Evolutionary conservation across 2,113 vertebrate genomes (phyloP).

Genomic region (Hippocampus comes): DNA sequence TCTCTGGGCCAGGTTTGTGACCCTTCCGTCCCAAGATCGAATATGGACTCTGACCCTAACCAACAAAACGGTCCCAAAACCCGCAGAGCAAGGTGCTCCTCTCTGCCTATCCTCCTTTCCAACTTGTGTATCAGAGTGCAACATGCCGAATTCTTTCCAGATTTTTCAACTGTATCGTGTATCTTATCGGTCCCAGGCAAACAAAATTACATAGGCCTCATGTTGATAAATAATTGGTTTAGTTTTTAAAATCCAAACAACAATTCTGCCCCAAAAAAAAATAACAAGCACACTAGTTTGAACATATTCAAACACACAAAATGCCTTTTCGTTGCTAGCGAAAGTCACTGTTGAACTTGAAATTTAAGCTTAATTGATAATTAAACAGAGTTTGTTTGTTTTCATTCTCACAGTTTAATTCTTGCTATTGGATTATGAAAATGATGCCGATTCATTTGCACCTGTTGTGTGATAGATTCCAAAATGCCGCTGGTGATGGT

Average conservation of each 20-base stretch:
- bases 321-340: no score
- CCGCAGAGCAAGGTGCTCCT: slow-evolving; percentile 44
- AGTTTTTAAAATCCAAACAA: no score
- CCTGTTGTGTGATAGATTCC: slow-evolving; percentile 23
- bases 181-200: background rate
- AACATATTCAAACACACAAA: no score
- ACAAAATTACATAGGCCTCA: no score
- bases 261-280: no score
- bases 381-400: background rate
- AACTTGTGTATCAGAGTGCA: background rate
- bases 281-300: no score
- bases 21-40: slow-evolving; percentile 78
- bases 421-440: background rate
- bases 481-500: slow-evolving; percentile 87
- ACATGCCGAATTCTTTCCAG: background rate
- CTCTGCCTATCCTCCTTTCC: background rate
- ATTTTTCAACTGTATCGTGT: no score
- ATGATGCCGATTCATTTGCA: background rate
- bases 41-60: slow-evolving; percentile 86
- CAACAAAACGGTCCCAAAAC: slow-evolving; percentile 54
- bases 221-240: no score
- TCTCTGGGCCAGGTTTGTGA: slow-evolving; percentile 82
- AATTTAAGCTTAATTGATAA: no score
- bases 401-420: background rate
- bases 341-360: no score